Evolutionary conservation across 2,888 invertebrate species (phyloP).

Genomic region (Cartodere bifasciata): DNA sequence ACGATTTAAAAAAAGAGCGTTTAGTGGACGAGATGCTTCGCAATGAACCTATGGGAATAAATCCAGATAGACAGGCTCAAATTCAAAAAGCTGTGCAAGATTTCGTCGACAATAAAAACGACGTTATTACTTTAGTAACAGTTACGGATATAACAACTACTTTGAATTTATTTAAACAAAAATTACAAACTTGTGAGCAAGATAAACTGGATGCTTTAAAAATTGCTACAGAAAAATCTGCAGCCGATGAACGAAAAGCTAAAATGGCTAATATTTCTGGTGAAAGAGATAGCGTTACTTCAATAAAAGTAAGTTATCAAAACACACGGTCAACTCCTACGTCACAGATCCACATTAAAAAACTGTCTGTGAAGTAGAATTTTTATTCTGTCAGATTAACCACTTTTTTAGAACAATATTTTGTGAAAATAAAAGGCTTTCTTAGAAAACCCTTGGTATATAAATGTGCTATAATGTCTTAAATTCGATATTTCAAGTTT

Average conservation of each 20-base stretch:
- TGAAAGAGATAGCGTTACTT: no score
- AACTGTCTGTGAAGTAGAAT: no score
- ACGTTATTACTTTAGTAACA: constrained; percentile 28
- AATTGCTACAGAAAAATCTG: not conserved
- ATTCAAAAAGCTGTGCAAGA: constrained; percentile 27
- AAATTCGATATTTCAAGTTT: no score
- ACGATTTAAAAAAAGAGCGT: constrained; percentile 6
- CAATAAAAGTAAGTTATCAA: no score
- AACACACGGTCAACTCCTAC: no score
- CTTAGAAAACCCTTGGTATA: no score
- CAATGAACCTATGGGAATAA: constrained; percentile 22
- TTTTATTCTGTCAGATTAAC: no score
- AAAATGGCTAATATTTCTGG: no score
- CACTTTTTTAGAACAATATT: no score
- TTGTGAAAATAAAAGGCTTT: no score
- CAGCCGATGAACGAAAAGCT: constrained; percentile 5
- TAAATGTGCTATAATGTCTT: no score
- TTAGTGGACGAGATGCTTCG: constrained; percentile 6
- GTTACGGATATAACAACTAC: not conserved
- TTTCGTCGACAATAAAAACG: constrained; percentile 28
- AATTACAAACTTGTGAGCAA: not conserved
- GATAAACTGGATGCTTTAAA: not conserved
- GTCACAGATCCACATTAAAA: no score
- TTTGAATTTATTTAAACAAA: not conserved
- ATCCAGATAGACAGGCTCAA: constrained; percentile 27